phyloP scores from a whole-genome alignment of 2,888 invertebrate species.

The Caenorhabditis japonica region DNA sequence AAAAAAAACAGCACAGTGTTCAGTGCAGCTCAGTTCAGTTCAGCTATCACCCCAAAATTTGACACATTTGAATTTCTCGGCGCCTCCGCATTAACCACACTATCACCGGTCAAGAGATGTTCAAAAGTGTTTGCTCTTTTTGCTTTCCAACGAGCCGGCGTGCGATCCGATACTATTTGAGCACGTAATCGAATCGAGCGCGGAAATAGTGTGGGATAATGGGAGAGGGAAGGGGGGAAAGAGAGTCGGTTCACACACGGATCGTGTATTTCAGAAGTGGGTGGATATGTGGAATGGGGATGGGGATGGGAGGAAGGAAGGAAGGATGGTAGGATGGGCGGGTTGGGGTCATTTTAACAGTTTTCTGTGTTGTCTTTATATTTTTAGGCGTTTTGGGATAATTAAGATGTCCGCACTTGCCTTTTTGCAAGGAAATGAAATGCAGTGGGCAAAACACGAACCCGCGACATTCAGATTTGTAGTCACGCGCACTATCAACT shows the following conservation, averaged over 20 bases:
- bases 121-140: conserved; percentile 15
- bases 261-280: conserved; percentile 48
- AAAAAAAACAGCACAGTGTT: neutral
- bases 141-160: neutral
- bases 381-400: no score
- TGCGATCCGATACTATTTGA: conserved; percentile 38
- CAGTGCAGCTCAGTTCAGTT: neutral
- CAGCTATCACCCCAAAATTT: neutral
- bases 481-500: no score
- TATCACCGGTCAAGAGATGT: neutral
- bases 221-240: conserved; percentile 8
- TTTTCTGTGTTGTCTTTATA: no score
- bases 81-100: neutral
- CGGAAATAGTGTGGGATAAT: neutral
- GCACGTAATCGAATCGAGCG: conserved; percentile 34
- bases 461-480: no score
- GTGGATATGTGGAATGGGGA: conserved; percentile 2
- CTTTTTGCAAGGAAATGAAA: no score
- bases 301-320: neutral
- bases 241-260: neutral
- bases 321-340: neutral
- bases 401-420: no score
- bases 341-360: no score
- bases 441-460: no score
- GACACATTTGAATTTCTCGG: conserved; percentile 2